These are phyloP conservation scores for Antitype chi DNA, from an alignment of 2,888 invertebrate genomes.

Conservation along the genomic window DNA sequence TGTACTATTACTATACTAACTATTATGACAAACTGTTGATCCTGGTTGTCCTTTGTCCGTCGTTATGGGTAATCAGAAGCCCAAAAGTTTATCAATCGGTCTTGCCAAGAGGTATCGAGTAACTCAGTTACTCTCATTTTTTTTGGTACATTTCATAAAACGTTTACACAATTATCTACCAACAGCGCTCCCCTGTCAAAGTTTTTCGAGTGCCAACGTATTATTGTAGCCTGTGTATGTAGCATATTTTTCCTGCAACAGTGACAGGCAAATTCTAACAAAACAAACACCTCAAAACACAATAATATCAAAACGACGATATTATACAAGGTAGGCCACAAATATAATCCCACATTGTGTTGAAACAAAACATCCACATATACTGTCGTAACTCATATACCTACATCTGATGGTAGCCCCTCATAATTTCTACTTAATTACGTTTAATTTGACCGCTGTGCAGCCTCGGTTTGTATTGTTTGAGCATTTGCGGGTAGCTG, in stretches of 20 bases:
- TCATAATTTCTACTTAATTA: conserved; percentile 60
- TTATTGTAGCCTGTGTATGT: neutral
- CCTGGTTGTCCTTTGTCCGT: too few species aligned
- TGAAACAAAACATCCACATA: conserved; percentile 27
- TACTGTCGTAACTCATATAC: conserved; percentile 40
- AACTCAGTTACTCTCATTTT: too few species aligned
- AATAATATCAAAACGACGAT: conserved; percentile 5
- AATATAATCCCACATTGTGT: conserved; percentile 2
- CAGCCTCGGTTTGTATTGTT: conserved; percentile 21
- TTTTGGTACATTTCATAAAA: neutral
- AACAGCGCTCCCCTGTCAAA: neutral
- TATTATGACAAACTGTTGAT: too few species aligned
- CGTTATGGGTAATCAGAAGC: too few species aligned
- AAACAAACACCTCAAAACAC: neutral
- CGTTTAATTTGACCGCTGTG: conserved; percentile 52
- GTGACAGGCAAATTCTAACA: neutral
- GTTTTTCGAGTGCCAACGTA: too few species aligned
- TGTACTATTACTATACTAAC: too few species aligned
- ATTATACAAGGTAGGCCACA: conserved; percentile 15
- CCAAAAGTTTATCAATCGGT: too few species aligned
- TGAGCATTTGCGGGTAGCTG: neutral
- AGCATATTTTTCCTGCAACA: neutral
- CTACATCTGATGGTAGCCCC: conserved; percentile 32
- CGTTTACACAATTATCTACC: too few species aligned
- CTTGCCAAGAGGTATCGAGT: too few species aligned